Conservation (phyloP, 1,140 invertebrate genomes). For the Acyrthosiphon pisum region DNA sequence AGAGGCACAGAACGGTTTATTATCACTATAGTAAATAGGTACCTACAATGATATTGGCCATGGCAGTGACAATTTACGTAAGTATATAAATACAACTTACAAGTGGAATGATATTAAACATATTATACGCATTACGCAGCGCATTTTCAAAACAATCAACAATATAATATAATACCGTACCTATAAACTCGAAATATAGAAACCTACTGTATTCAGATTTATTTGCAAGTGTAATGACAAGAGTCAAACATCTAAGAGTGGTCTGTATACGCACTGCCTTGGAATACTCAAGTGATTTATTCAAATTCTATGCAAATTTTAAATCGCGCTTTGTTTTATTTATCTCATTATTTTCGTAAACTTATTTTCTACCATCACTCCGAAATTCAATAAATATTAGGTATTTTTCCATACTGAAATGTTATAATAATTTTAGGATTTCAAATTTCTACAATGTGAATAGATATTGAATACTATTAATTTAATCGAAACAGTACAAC, state of each 20-base stretch:
- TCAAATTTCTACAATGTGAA: not conserved
- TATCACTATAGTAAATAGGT: not conserved
- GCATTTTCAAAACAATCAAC: not conserved
- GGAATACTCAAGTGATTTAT: slow-evolving; percentile 43
- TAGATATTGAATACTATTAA: not conserved
- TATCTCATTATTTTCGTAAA: slow-evolving; percentile 16
- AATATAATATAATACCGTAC: not conserved
- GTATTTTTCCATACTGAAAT: not conserved
- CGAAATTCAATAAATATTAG: not conserved
- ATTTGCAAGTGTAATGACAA: slow-evolving; percentile 40
- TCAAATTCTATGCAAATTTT: slow-evolving; percentile 33
- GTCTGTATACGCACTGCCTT: not conserved
- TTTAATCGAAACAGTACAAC: not conserved
- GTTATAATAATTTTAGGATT: not conserved
- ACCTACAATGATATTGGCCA: not conserved
- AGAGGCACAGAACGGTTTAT: not conserved
- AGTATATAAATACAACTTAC: not conserved
- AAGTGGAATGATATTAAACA: not conserved
- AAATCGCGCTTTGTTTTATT: slow-evolving; percentile 8
- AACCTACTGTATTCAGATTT: not conserved
- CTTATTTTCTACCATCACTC: not conserved
- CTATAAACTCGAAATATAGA: slow-evolving; percentile 2
- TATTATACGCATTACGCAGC: not conserved
- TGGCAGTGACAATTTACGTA: not conserved
- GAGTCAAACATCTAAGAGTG: slow-evolving; percentile 27